Base-by-base conservation (phyloP, 2,888 invertebrate genomes). In the Pardosa pseudoannulata region DNA sequence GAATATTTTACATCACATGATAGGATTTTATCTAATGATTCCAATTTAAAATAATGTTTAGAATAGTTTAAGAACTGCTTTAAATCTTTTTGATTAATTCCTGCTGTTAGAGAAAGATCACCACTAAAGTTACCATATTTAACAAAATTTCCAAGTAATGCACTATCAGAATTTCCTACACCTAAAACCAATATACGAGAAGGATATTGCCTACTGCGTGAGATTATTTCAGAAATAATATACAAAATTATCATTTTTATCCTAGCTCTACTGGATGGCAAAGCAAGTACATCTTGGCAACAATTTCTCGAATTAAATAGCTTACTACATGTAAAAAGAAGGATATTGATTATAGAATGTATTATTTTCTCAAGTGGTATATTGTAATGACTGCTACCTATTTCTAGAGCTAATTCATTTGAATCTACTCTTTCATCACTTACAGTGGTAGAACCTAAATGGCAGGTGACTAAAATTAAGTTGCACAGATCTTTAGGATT, bases 91-190 rank as follows among this genome's bases (percentile, higher is more conserved):
- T 99, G 99, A 1, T 98, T 97, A 89, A 99, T 97, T 0, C 98
- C 97, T 0, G 99, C 99, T 80, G 99, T 99, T 0, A 99, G 99
- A 92, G 99, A 99, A 23, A 99, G 93, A 91, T 99, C 99, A 0
- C 98, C 99, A 90, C 98, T 98, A 27, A 99, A 99, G 91, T 99
- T 99, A 92, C 99, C 99, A 91, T 99, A 99, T 92, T 99, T 99
- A 0, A 99, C 99, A 93, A 99, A 94, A 91, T 99, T 99, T 0
- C 99, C 99, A 70, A 98, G 93, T 13, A 99, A 92, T 0, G 98
- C 95, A 92, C 99, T 99, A 91, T 99, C 99, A 0, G 99, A 98
- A 92, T 99, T 99, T 1, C 98, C 96, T 0, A 98, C 97, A 0
- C 96, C 97, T 11, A 96, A 92, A 0, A 99, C 98, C 0, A 99